A percentile compares a stretch with the other conserved stretches of the same genome.
Evolutionary conservation across 1,140 invertebrate species (phyloP).

Genomic region (Dinothrombium tinctorium): DNA sequence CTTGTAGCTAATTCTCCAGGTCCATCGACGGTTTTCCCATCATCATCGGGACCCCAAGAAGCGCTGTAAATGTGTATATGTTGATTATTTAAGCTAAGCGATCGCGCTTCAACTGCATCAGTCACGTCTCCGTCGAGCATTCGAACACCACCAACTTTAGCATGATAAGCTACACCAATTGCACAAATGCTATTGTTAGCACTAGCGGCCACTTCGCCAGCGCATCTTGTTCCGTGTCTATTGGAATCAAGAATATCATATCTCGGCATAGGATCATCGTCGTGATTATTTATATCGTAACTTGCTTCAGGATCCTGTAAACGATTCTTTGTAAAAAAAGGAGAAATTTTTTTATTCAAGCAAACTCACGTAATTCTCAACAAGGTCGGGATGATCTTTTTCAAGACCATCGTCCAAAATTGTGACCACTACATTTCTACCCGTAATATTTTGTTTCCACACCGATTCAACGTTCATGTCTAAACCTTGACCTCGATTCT

Average conservation of each 20-base stretch:
- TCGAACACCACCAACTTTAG: conserved; percentile 70
- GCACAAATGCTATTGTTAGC: conserved; percentile 90
- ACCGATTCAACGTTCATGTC: conserved; percentile 81
- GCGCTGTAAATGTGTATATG: conserved; percentile 61
- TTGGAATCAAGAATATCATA: conserved; percentile 52
- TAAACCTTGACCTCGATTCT: conserved; percentile 29
- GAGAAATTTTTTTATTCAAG: too few relatives aligned
- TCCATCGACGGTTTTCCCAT: conserved; percentile 93
- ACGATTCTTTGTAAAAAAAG: too few relatives aligned
- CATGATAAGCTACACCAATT: conserved; percentile 84
- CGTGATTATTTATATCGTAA: conserved; percentile 41
- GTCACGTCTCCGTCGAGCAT: conserved; percentile 76
- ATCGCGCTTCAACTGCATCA: conserved; percentile 55
- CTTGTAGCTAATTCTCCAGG: conserved; percentile 83
- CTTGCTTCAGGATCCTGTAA: conserved; percentile 61
- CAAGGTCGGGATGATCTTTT: conserved; percentile 83
- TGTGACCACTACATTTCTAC: conserved; percentile 71
- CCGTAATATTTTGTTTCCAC: conserved; percentile 75
- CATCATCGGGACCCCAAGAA: conserved; percentile 85
- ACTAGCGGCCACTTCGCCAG: conserved; percentile 88
- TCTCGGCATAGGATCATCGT: conserved; percentile 23
- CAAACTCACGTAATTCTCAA: conserved; percentile 69
- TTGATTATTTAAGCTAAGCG: conserved; percentile 22
- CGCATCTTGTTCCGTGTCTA: conserved; percentile 88
- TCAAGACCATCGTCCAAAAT: conserved; percentile 93